A percentile compares a stretch with the other conserved stretches of the same genome.
Conservation (phyloP, 2,888 invertebrate species). For the Drosophila cognata region DNA sequence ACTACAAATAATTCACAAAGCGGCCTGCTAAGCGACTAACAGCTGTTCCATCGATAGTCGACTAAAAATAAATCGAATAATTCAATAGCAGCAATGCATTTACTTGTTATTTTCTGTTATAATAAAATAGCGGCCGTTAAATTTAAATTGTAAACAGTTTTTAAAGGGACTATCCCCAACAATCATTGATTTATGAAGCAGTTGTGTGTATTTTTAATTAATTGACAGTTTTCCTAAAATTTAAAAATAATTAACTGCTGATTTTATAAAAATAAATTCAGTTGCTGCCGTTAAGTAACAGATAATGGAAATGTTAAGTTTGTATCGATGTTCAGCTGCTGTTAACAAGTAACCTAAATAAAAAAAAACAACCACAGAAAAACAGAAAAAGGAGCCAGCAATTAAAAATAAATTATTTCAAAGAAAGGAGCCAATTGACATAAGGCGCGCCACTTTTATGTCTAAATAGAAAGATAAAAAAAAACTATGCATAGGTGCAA, state of each 20-base stretch:
- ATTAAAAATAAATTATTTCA: slow-evolving; percentile 2
- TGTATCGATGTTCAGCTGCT: slow-evolving; percentile 29
- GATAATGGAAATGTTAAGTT: neutral
- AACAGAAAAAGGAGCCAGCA: slow-evolving; percentile 8
- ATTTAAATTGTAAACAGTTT: neutral
- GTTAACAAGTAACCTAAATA: slow-evolving; percentile 35
- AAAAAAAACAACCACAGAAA: slow-evolving; percentile 10
- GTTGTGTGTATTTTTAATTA: neutral
- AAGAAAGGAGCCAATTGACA: neutral
- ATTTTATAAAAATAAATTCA: neutral
- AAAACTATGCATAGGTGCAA: slow-evolving; percentile 11
- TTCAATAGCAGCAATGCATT: neutral
- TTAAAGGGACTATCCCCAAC: neutral
- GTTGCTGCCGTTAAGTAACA: slow-evolving; percentile 19
- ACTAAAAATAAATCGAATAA: slow-evolving; percentile 8
- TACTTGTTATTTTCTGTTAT: neutral
- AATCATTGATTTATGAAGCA: neutral
- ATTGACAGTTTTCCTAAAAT: neutral
- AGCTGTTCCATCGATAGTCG: neutral
- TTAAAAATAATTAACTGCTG: neutral
- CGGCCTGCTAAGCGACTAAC: neutral
- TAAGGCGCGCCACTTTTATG: neutral
- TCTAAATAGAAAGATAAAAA: neutral
- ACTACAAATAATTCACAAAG: neutral
- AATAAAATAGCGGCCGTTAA: neutral